Conservation (phyloP, 1,140 invertebrate genomes). For the Varroa destructor region DNA sequence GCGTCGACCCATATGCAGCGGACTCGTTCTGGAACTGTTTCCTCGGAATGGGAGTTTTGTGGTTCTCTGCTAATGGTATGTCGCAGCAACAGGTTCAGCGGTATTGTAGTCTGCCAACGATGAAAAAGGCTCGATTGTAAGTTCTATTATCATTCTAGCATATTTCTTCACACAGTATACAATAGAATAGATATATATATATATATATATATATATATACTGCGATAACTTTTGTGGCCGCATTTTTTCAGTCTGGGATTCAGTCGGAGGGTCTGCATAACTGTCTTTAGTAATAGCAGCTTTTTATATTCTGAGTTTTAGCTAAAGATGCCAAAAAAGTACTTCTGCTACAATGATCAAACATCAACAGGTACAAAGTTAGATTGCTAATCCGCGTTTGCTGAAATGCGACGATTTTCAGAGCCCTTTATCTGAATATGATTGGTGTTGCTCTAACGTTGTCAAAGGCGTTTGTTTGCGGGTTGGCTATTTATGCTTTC, state of each 20-base stretch:
- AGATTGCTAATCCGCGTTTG: no score
- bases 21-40: conserved; percentile 64
- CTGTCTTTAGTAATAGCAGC: no score
- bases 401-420: conserved; percentile 31
- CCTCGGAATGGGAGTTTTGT: conserved; percentile 58
- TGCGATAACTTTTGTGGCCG: no score
- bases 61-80: conserved; percentile 36
- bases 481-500: conserved; percentile 41
- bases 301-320: no score
- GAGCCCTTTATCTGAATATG: conserved; percentile 39
- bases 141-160: background rate
- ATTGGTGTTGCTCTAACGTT: conserved; percentile 38
- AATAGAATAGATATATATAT: no score
- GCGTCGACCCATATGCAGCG: conserved; percentile 59
- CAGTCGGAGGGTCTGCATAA: no score
- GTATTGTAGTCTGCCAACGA: conserved; percentile 38
- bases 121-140: conserved; percentile 35
- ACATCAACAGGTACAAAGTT: no score
- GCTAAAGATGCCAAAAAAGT: no score
- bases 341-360: no score
- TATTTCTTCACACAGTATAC: no score
- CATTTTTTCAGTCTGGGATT: no score
- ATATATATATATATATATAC: no score
- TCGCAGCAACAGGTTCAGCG: conserved; percentile 40
- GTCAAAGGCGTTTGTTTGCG: conserved; percentile 39